Evolutionary conservation across 2,888 invertebrate genomes (phyloP).

Genomic region (Pandemis corylana): DNA sequence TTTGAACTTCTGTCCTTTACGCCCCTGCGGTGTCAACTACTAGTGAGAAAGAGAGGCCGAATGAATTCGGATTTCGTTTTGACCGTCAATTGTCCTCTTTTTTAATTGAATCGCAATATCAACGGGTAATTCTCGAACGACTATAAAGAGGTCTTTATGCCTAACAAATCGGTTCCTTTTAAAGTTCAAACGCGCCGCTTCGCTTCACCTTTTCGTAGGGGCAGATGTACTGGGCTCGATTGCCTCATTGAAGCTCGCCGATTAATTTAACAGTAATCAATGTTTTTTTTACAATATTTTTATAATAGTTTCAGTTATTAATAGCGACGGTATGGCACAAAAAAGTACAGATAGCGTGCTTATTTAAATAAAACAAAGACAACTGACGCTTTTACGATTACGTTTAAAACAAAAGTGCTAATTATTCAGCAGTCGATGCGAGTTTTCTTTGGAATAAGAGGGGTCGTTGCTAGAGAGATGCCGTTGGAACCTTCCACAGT

Average conservation of each 20-base stretch:
- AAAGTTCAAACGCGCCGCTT: conserved; percentile 75
- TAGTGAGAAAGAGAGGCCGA: background rate
- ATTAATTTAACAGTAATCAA: conserved; percentile 4
- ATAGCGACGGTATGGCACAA: background rate
- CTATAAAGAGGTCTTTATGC: conserved; percentile 81
- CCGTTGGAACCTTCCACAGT: too few species aligned
- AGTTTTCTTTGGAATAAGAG: too few species aligned
- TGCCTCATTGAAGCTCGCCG: conserved; percentile 12
- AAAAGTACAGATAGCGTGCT: background rate
- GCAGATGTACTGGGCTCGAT: conserved; percentile 28
- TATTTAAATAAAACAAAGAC: background rate
- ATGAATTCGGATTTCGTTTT: conserved; percentile 39
- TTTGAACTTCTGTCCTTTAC: conserved; percentile 7
- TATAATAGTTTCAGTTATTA: background rate
- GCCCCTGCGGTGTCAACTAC: background rate
- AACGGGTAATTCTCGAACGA: conserved; percentile 76
- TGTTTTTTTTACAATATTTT: background rate
- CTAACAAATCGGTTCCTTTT: conserved; percentile 84
- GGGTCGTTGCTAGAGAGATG: too few species aligned
- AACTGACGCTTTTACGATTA: background rate
- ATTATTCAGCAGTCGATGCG: too few species aligned
- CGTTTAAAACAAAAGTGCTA: too few species aligned
- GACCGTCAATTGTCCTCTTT: conserved; percentile 68
- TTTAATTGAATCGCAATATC: conserved; percentile 84
- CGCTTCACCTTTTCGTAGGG: conserved; percentile 50